A percentile compares a stretch with the other conserved stretches of the same genome.
These are phyloP conservation scores for Scrobipalpa atriplicella DNA, from an alignment of 2,888 invertebrate species.

Conservation along the genomic window DNA sequence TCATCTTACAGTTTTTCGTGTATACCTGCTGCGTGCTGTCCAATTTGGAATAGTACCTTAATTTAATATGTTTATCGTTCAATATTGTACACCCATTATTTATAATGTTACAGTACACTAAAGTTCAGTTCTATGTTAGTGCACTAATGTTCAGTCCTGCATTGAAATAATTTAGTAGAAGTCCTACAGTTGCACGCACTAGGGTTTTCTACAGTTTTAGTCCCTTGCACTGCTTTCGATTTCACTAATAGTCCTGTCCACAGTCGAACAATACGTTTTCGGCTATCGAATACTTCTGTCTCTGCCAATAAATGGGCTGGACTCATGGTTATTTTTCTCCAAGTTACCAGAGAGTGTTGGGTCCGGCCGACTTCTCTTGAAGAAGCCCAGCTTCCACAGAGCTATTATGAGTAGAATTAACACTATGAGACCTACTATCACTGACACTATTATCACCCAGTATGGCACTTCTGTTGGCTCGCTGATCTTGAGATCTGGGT, in stretches of 20 bases:
- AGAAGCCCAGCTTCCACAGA: constrained; percentile 95
- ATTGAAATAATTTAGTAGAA: constrained; percentile 28
- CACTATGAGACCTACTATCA: constrained; percentile 91
- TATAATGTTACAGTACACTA: not conserved
- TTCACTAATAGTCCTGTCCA: constrained; percentile 24
- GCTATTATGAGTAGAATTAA: constrained; percentile 90
- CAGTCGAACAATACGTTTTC: constrained; percentile 43
- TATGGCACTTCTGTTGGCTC: constrained; percentile 89
- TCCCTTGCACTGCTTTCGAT: constrained; percentile 6
- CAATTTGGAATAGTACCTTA: too few species aligned
- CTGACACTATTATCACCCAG: constrained; percentile 94
- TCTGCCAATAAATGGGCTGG: constrained; percentile 84
- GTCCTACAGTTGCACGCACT: constrained; percentile 20
- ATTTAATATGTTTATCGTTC: not conserved
- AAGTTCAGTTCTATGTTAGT: not conserved
- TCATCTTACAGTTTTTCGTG: too few species aligned
- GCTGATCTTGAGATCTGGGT: constrained; percentile 90
- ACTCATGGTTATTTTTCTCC: constrained; percentile 87
- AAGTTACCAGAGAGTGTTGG: constrained; percentile 91
- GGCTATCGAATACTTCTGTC: constrained; percentile 78
- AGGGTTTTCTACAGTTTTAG: constrained; percentile 1
- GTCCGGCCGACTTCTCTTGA: constrained; percentile 92
- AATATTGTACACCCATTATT: not conserved
- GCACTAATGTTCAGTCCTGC: constrained; percentile 23
- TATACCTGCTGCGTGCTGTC: too few species aligned